Percentiles rank a stretch among this genome's conserved stretches.
phyloP scores from a whole-genome alignment of 2,888 invertebrate genomes.

The Lissocephala sabroskyi region DNA sequence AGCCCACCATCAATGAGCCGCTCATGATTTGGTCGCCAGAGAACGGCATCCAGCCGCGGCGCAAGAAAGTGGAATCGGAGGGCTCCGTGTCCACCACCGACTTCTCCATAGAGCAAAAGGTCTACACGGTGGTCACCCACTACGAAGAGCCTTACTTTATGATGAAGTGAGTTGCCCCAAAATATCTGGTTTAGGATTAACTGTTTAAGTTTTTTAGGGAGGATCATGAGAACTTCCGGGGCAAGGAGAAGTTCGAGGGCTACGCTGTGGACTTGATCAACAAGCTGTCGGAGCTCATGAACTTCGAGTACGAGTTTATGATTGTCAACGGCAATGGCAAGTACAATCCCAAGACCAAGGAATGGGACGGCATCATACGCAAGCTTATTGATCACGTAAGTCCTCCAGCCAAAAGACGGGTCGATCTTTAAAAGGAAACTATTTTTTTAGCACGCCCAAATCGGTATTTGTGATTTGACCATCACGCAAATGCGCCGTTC shows the following conservation, averaged over 20 bases:
- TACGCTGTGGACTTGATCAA: slow-evolving; percentile 93
- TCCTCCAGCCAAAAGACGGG: not conserved
- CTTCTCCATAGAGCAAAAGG: slow-evolving; percentile 76
- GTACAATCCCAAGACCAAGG: slow-evolving; percentile 79
- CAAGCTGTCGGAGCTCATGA: slow-evolving; percentile 80
- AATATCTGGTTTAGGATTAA: not conserved
- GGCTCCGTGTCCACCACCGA: slow-evolving; percentile 65
- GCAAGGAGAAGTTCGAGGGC: slow-evolving; percentile 84
- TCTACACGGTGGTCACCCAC: slow-evolving; percentile 82
- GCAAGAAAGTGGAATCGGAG: slow-evolving; percentile 30
- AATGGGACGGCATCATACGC: slow-evolving; percentile 86
- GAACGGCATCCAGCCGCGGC: slow-evolving; percentile 45
- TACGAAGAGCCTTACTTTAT: slow-evolving; percentile 83
- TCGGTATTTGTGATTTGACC: slow-evolving; percentile 96
- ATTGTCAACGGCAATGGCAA: slow-evolving; percentile 82
- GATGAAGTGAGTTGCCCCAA: slow-evolving; percentile 68
- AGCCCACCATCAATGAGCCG: slow-evolving; percentile 69
- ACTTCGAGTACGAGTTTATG: slow-evolving; percentile 81
- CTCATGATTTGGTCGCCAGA: slow-evolving; percentile 71
- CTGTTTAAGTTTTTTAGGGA: slow-evolving; percentile 72
- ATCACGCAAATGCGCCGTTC: slow-evolving; percentile 92
- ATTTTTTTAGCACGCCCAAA: slow-evolving; percentile 85
- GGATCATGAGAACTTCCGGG: slow-evolving; percentile 74
- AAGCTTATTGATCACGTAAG: slow-evolving; percentile 84
- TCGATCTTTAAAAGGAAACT: slow-evolving; percentile 24